These are phyloP conservation scores for Gallinago nigripennis DNA, from an alignment of 2,797 vertebrate genomes.

Conservation along the genomic window DNA sequence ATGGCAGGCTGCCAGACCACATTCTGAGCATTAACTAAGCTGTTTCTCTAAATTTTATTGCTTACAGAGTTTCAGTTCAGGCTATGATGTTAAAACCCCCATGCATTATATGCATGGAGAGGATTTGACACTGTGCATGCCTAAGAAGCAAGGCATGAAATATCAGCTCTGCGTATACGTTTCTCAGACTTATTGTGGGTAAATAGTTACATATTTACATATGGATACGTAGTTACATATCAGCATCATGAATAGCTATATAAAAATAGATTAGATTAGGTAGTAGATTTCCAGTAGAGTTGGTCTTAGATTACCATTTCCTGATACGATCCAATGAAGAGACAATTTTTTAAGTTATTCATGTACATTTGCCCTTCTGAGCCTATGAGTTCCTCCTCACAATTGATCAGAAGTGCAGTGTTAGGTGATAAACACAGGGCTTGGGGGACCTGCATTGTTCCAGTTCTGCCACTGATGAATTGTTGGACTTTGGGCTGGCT, in stretches of 20 bases:
- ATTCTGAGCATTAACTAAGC: constrained; percentile 43
- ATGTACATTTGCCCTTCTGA: background rate
- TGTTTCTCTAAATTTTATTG: constrained; percentile 35
- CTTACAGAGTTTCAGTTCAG: constrained; percentile 19
- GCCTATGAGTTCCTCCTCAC: background rate
- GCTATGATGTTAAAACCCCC: background rate
- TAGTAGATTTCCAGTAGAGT: background rate
- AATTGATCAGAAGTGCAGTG: background rate
- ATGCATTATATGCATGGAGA: background rate
- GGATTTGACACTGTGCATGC: background rate
- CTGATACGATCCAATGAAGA: background rate
- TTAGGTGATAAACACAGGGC: background rate
- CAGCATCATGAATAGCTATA: background rate
- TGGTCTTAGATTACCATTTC: background rate
- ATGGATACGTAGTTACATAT: background rate
- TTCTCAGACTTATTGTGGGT: background rate
- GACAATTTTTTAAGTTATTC: background rate
- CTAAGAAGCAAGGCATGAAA: background rate
- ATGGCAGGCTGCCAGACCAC: constrained; percentile 48
- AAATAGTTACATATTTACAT: background rate
- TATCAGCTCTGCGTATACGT: background rate
- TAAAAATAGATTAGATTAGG: background rate
- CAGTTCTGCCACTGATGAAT: background rate
- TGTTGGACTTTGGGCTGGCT: background rate
- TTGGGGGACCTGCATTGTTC: background rate